phyloP scores from a whole-genome alignment of 2,113 vertebrate genomes.

The Aplodontia rufa region DNA sequence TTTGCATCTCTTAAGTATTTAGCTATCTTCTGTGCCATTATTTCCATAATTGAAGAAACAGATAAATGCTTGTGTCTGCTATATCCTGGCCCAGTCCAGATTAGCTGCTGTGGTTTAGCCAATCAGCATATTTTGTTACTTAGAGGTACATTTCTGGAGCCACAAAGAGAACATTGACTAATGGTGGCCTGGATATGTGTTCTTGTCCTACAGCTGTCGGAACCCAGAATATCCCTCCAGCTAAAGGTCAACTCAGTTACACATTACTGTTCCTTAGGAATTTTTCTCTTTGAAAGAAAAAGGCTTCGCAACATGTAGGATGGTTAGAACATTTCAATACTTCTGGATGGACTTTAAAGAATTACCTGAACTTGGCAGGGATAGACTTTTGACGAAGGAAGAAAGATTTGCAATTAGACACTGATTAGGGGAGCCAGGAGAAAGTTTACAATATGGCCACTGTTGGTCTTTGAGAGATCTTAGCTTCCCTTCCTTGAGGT shows the following conservation, averaged over 20 bases:
- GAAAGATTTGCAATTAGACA: not conserved
- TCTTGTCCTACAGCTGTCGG: not conserved
- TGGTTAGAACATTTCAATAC: not conserved
- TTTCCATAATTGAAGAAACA: not conserved
- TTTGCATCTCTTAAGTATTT: not conserved
- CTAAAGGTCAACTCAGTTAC: not conserved
- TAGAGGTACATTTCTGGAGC: not conserved
- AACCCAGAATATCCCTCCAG: constrained; percentile 5
- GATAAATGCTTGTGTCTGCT: not conserved
- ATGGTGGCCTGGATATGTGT: not conserved
- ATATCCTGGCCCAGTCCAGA: not conserved
- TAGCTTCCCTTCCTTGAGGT: not conserved
- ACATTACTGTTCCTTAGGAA: not conserved
- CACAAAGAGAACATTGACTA: not conserved
- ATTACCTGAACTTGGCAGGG: not conserved
- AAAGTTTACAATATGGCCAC: not conserved
- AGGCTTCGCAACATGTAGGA: not conserved
- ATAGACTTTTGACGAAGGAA: not conserved
- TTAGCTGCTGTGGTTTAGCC: not conserved
- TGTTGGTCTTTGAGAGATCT: not conserved
- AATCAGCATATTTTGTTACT: constrained; percentile 24
- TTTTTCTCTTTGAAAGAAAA: not conserved
- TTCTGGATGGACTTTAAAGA: not conserved
- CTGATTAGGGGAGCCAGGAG: not conserved
- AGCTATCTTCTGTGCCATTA: not conserved